These are phyloP conservation scores for Sicus ferrugineus DNA, from an alignment of 2,888 invertebrate species.

Conservation along the genomic window DNA sequence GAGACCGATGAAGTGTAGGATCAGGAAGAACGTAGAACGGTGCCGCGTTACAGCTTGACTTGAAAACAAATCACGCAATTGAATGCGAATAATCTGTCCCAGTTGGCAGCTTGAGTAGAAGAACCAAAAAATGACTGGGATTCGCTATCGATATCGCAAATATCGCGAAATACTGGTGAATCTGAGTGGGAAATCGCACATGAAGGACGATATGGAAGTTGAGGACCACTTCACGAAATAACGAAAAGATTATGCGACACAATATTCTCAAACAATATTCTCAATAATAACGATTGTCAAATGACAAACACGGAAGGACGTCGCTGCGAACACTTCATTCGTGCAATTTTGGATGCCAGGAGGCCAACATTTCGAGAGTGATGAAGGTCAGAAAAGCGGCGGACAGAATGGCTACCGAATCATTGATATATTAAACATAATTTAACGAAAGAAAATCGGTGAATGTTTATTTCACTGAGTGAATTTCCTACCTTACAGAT, in stretches of 20 bases:
- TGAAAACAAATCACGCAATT: conserved; percentile 30
- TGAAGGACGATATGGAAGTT: too few relatives aligned
- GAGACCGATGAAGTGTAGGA: background rate
- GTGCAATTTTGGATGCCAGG: too few relatives aligned
- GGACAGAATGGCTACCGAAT: too few relatives aligned
- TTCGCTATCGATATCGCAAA: conserved; percentile 57
- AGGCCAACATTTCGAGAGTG: too few relatives aligned
- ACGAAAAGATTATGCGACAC: conserved; percentile 19
- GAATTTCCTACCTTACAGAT: too few relatives aligned
- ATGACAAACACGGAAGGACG: background rate
- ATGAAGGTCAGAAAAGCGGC: too few relatives aligned
- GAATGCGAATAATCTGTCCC: conserved; percentile 51
- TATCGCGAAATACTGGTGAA: too few relatives aligned
- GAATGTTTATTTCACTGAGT: too few relatives aligned
- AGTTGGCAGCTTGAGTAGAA: conserved; percentile 55
- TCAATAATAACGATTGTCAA: conserved; percentile 18
- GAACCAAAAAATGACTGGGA: conserved; percentile 55
- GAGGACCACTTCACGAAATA: conserved; percentile 31
- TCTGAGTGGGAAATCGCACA: too few relatives aligned
- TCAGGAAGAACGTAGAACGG: background rate
- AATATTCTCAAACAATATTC: conserved; percentile 5
- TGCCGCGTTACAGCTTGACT: conserved; percentile 4
- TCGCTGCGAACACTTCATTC: too few relatives aligned
- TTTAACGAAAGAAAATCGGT: too few relatives aligned
- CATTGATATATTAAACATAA: too few relatives aligned